These are phyloP conservation scores for Avahi laniger DNA, from an alignment of 2,797 vertebrate genomes.

Conservation along the genomic window DNA sequence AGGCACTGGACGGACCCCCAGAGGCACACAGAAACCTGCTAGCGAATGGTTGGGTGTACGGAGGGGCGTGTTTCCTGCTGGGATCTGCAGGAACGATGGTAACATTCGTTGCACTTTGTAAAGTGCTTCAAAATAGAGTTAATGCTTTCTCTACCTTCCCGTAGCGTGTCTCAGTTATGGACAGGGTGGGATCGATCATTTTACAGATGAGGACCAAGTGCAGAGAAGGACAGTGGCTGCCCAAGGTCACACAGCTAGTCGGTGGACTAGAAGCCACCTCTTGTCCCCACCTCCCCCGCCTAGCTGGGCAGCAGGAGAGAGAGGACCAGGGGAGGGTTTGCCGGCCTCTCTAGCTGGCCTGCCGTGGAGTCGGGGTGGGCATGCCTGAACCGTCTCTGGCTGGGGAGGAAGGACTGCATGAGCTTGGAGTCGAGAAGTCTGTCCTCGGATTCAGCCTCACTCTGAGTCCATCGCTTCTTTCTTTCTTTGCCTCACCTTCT, in stretches of 20 bases:
- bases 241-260: neutral
- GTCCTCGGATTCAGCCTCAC: neutral
- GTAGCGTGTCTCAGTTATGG: neutral
- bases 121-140: neutral
- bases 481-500: no score
- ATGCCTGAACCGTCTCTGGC: accelerated
- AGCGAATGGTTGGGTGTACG: accelerated
- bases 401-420: neutral
- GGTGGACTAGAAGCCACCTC: neutral
- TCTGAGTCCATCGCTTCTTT: neutral
- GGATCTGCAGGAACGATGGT: neutral
- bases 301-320: neutral
- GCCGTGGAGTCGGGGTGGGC: accelerated
- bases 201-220: neutral
- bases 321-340: neutral
- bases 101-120: accelerated
- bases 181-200: no score
- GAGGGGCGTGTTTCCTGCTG: accelerated
- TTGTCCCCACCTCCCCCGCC: accelerated
- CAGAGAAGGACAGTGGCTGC: neutral
- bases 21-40: accelerated
- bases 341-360: neutral
- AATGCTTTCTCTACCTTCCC: neutral
- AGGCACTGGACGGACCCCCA: accelerated
- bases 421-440: neutral